Evolutionary conservation across 1,140 invertebrate genomes (phyloP), one percentile per base, ranked within the genome.

Genomic region (Acromyrmex charruanus): DNA sequence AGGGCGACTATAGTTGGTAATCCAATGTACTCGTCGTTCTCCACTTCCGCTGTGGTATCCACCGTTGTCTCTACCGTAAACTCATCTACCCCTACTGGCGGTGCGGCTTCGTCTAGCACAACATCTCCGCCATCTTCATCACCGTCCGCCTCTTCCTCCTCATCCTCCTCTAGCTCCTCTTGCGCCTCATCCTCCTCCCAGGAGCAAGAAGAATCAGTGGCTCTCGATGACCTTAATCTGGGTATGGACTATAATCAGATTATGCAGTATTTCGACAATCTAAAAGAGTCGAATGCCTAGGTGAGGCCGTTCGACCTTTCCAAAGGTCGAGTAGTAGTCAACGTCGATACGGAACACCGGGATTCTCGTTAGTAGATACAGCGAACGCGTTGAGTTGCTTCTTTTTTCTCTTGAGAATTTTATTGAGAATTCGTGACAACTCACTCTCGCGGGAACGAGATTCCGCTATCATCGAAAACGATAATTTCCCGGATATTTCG

Each of bases 241-340:
- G 98, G 98, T 91, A 98, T 99, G 98, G 98, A 99, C 94, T 99
- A 99, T 95, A 98, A 99, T 93, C 98, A 99, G 96, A 98, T 99
- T 93, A 98, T 99, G 98, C 98, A 99, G 93, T 99, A 99, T 95
- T 99, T 99, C 96, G 98, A 99, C 95, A 99, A 99, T 96, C 96
- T 99, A 92, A 99, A 99, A 96, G 99, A 95, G 88, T 95, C 95
- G 85, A 95, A 95, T 88, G 95, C 95, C 94, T 95, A 95, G 94
- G 93, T 91, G 59, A 74, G 44, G 87, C 85, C 77, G 74, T 89
- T 86, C 89, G 89, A 85, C 87, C 91, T 92, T 55, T 66, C 63
- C 39, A 82, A 88, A 90, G 87, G 91, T 90, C 90, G 90, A 90
- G 85, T 86, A 92, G 91, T 87, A 91, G 90, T 93, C 92, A 93